Percentiles rank a stretch among this genome's conserved stretches.
phyloP scores from a whole-genome alignment of 2,797 vertebrate species.

The Tarsius wallacei region DNA sequence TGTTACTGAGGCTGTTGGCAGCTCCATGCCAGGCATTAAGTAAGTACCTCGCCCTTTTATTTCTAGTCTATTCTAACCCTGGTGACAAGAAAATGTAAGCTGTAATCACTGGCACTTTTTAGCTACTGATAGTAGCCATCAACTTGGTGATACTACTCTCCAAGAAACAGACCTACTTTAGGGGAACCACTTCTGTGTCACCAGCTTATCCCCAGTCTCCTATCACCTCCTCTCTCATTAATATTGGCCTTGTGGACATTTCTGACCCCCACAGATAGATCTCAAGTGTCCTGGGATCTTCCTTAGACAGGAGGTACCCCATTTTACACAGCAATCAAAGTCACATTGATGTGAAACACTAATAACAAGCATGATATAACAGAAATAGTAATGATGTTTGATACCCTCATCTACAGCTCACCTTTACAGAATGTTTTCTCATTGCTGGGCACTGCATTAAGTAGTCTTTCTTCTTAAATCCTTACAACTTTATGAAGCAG shows the following conservation, averaged over 20 bases:
- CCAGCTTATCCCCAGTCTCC: background rate
- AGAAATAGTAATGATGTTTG: background rate
- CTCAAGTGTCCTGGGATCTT: background rate
- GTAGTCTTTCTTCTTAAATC: background rate
- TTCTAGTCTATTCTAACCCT: background rate
- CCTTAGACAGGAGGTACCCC: background rate
- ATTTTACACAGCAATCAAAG: background rate
- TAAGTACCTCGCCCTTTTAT: background rate
- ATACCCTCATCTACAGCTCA: background rate
- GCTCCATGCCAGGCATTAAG: background rate
- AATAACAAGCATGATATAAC: fast-evolving
- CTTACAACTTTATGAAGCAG: background rate
- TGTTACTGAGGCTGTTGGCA: too few species aligned
- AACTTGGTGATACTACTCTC: background rate
- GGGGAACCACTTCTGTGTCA: background rate
- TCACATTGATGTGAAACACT: background rate
- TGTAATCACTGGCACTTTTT: background rate
- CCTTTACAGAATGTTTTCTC: background rate
- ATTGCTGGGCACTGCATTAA: background rate
- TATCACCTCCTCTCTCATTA: background rate
- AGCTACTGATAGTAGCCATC: background rate
- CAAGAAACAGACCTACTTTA: background rate
- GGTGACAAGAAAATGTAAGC: background rate
- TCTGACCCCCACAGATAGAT: background rate
- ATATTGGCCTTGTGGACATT: background rate